phyloP scores from a whole-genome alignment of 2,888 invertebrate species.

The Scelioninae gen. 2 region DNA sequence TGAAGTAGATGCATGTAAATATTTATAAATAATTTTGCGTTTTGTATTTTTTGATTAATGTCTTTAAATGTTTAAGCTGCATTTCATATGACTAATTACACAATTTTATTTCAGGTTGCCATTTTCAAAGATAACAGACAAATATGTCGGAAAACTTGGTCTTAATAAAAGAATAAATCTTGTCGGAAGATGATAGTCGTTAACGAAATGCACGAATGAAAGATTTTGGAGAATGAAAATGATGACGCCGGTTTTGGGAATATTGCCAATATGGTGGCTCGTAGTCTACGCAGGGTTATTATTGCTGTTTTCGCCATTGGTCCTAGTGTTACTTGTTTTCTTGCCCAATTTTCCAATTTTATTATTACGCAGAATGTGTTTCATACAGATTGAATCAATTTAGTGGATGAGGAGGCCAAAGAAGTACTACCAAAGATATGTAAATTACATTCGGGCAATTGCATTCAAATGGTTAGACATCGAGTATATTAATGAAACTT shows the following conservation, averaged over 20 bases:
- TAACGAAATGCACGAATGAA: conserved; percentile 15
- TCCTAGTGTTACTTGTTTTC: conserved; percentile 81
- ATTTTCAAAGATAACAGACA: conserved; percentile 3
- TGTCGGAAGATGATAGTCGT: conserved; percentile 16
- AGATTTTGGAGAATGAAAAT: conserved; percentile 61
- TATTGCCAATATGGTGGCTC: conserved; percentile 78
- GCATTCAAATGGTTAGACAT: background rate
- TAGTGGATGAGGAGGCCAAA: conserved; percentile 51
- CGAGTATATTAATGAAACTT: background rate
- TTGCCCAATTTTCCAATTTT: conserved; percentile 83
- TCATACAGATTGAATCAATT: conserved; percentile 81
- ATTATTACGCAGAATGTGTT: conserved; percentile 80
- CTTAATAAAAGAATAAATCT: background rate
- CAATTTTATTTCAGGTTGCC: conserved; percentile 34
- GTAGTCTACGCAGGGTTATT: conserved; percentile 81
- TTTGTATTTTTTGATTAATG: background rate
- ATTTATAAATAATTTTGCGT: too few relatives aligned
- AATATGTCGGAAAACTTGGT: conserved; percentile 18
- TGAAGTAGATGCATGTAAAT: too few relatives aligned
- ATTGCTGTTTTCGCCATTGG: conserved; percentile 81
- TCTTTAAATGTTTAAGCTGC: too few relatives aligned
- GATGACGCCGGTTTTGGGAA: conserved; percentile 67
- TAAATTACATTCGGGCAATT: conserved; percentile 19
- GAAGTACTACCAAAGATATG: conserved; percentile 54
- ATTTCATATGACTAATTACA: too few relatives aligned